Base-by-base conservation (phyloP, 2,888 invertebrate genomes). In the Scaptomyza parva region DNA sequence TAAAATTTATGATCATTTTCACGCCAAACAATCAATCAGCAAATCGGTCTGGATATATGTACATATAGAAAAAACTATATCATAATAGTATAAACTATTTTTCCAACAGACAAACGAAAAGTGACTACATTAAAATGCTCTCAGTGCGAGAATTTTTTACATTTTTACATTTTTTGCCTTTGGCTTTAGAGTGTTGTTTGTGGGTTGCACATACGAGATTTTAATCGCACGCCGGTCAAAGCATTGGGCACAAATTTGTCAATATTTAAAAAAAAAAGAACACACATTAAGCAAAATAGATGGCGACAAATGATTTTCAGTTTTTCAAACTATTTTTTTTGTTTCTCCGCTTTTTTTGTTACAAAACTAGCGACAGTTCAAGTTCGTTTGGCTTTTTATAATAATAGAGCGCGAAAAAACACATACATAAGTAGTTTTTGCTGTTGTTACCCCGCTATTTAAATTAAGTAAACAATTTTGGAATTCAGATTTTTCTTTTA, bases 1-100 rank as follows among this genome's bases (percentile, higher is more conserved):
- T 50, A 18, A 51, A 70, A 86, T 86, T 84, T 77, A 84, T 86
- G 75, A 75, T 55, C 39, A 70, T 78, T 75, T 65, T 77, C 78
- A 69, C 84, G 66, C 65, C 66, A 63, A 66, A 44, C 64, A 81
- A 86, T 82, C 82, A 84, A 86, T 84, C 81, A 78, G 50, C 85
- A 68, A 72, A 70, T 71, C 67, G 70, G 66, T 26, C 66, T 43
- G 48, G 40, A 58, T 73, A 59, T 67, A 69, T 9, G 12, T 14
- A 43, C n/a, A 41, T 3, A 28, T 26, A 28, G 41, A 6, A 26
- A 70, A 74, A 28, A 52, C 24, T 61, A 53, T 55, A 70, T 57
- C 60, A 60, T 60, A 62, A 60, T 26, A 53, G 33, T n/a, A 2
- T 48, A 47, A 78, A 79, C 69, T 86, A 83, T 86, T 79, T 76